phyloP scores from a whole-genome alignment of 2,113 vertebrate genomes.

The Zosterops borbonicus region DNA sequence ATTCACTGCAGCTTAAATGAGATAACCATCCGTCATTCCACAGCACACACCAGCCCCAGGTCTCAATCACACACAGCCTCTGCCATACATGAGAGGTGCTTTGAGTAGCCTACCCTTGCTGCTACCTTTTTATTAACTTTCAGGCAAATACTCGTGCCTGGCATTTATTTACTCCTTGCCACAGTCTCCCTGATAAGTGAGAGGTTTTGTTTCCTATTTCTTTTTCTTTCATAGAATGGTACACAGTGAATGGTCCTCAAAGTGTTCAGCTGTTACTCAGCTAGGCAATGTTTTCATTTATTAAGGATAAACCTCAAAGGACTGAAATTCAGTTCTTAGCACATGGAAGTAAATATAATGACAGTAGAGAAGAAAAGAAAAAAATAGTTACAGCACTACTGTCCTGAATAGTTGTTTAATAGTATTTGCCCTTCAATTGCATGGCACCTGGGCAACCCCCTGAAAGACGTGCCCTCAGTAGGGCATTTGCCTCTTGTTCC shows the following conservation, averaged over 20 bases:
- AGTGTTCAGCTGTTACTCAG: neutral
- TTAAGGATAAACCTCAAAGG: neutral
- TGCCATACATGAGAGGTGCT: neutral
- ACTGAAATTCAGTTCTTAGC: neutral
- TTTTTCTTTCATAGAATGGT: neutral
- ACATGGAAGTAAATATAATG: neutral
- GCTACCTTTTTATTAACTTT: neutral
- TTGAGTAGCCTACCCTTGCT: neutral
- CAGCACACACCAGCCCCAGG: neutral
- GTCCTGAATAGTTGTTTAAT: neutral
- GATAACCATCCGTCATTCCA: neutral
- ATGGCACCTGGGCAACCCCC: neutral
- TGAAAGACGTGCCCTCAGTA: neutral
- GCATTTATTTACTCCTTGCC: neutral
- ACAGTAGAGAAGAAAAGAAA: neutral
- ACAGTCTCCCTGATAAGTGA: neutral
- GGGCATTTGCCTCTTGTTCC: neutral
- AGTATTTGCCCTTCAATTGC: neutral
- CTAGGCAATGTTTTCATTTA: neutral
- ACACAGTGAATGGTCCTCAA: neutral
- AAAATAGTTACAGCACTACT: neutral
- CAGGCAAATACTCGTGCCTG: neutral
- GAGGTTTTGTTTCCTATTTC: neutral
- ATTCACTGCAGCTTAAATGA: neutral
- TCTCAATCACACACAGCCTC: neutral